phyloP scores from a whole-genome alignment of 2,113 vertebrate genomes.

The Poeciliopsis turrubarensis region DNA sequence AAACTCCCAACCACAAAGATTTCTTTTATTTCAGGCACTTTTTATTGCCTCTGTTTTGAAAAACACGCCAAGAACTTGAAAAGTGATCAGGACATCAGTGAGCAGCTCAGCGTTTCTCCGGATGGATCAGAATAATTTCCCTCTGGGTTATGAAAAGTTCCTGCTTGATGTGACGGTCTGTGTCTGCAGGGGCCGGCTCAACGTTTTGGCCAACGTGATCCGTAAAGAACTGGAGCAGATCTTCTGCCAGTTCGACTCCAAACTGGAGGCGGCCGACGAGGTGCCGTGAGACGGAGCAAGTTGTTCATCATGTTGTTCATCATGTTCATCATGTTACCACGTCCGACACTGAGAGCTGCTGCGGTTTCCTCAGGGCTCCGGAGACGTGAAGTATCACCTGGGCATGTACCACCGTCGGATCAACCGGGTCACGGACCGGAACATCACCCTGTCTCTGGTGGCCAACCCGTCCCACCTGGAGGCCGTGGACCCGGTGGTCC shows the following conservation, averaged over 20 bases:
- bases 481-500: conserved; percentile 93
- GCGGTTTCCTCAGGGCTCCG: conserved; percentile 85
- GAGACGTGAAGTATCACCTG: conserved; percentile 97
- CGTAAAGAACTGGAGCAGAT: conserved; percentile 98
- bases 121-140: too few relatives aligned
- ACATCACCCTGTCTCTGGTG: conserved; percentile 94
- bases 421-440: conserved; percentile 93
- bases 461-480: conserved; percentile 98
- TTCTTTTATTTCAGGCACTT: too few relatives aligned
- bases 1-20: too few relatives aligned
- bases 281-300: too few relatives aligned
- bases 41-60: too few relatives aligned
- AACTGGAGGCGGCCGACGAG: conserved; percentile 97
- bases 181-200: conserved; percentile 89
- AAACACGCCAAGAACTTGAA: too few relatives aligned
- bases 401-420: conserved; percentile 98
- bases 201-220: conserved; percentile 96
- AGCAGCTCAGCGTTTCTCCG: too few relatives aligned
- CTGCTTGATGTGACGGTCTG: not conserved
- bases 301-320: too few relatives aligned
- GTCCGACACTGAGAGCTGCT: too few relatives aligned
- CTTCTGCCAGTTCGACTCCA: conserved; percentile 98
- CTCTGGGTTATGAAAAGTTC: too few relatives aligned
- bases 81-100: too few relatives aligned
- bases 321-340: too few relatives aligned